Evolutionary conservation across 2,113 vertebrate species (phyloP), one percentile per base, ranked within the genome.

Genomic region (Accipiter cooperii): DNA sequence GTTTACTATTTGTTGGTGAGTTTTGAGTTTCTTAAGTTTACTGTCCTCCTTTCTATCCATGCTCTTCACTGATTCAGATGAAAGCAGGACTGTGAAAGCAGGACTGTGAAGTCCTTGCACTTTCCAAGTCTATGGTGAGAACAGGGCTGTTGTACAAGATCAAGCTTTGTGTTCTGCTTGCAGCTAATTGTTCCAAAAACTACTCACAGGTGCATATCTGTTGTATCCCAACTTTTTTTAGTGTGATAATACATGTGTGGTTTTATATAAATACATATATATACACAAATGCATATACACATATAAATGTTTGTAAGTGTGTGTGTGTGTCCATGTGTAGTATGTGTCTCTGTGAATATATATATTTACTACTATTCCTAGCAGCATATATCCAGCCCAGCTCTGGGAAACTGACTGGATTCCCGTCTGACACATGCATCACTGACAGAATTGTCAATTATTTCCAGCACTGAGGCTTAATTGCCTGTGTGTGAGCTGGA

Each of bases 401-500:
- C n/a, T 81, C 68, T 78, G 38, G 34, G 84, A 89, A 73, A 65
- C 15, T 44, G 55, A 29, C 34, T 70, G 47, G 57, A 75, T 75
- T 94, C 38, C 54, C 46, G 71, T 75, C n/a, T 91, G 64, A 78
- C 20, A 46, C 16, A 66, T 33, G 33, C 19, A 75, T 75, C 76
- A 68, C 33, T 77, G 69, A 54, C 73, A 78, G 69, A 92, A 87
- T 84, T 78, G 38, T 66, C 55, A 84, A 15, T 93, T 94, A 89
- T 81, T 87, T 87, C 69, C 64, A 64, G 44, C 69, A 10, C 46
- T n/a, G 40, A 75, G 21, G 65, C 42, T 74, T 87, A 91, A 91
- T 87, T 94, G 42, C 17, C 57, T 87, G 24, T 78, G 55, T 89
- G 77, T 87, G 73, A 82, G 20, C 73, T 96, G 93, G 84, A 92